These are phyloP conservation scores for Agonopterix alstromeriana DNA, from an alignment of 2,888 invertebrate species.

Conservation along the genomic window DNA sequence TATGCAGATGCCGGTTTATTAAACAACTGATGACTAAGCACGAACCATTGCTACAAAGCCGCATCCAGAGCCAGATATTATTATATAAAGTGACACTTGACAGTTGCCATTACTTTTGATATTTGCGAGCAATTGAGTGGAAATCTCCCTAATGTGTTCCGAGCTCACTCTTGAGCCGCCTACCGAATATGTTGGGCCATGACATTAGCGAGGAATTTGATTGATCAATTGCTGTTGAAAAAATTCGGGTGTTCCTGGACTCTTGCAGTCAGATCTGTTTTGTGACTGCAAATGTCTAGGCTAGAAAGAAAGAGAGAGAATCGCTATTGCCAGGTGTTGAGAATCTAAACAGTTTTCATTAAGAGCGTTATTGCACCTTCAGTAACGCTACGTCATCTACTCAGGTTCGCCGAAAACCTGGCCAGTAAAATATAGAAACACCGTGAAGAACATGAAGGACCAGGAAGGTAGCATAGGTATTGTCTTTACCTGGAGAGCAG, in stretches of 20 bases:
- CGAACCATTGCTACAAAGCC: background rate
- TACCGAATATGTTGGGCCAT: conserved; percentile 2
- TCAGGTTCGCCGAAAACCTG: too few species aligned
- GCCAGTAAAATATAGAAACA: too few species aligned
- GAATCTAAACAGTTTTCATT: background rate
- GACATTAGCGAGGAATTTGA: background rate
- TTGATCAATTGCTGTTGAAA: background rate
- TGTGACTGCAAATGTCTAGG: background rate
- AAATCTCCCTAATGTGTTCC: conserved; percentile 14
- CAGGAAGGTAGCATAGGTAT: too few species aligned
- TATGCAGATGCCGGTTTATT: too few species aligned
- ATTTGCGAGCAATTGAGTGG: conserved; percentile 39
- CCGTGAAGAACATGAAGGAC: too few species aligned
- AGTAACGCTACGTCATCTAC: too few species aligned
- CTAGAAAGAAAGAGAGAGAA: background rate
- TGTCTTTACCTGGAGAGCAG: too few species aligned
- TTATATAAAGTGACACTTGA: conserved; percentile 29
- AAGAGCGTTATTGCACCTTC: background rate
- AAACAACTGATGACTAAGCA: too few species aligned
- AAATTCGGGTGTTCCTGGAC: background rate
- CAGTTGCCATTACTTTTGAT: conserved; percentile 34
- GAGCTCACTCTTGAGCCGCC: conserved; percentile 9
- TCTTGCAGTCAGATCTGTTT: too few species aligned
- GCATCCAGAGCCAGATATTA: conserved; percentile 3
- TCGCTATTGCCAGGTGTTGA: background rate